Evolutionary conservation across 2,113 vertebrate species (phyloP), one percentile per base, ranked within the genome.

Genomic region (Lutjanus erythropterus): DNA sequence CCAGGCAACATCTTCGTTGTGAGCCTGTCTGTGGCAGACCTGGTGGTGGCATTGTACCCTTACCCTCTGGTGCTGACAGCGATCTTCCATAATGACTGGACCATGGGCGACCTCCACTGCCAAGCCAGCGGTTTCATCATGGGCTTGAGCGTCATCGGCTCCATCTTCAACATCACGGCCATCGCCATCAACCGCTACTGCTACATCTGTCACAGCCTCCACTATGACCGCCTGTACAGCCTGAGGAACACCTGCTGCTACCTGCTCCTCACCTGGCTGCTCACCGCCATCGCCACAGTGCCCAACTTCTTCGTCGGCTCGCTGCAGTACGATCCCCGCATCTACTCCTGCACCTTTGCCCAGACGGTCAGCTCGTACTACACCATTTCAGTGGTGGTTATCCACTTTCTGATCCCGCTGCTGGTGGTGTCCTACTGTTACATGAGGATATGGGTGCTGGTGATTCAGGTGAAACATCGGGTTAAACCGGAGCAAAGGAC

Each of bases 1-100:
- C 15, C 83, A 96, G 95, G 95, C 9, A 95, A 96, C 81, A 94
- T 94, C 79, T 95, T 96, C 49, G 94, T 95, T 80, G 94, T 96
- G 92, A 96, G 94, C 65, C 70, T 94, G 46, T 93, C 93, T 0
- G 86, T 94, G 2, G 94, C 93, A 2, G 94, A 94, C 85, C 89
- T 95, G 77, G 92, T 95, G 80, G 95, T 95, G 71, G 95, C 94
- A 0, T 67, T 94, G 59, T 96, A 95, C 83, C 95, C 95, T 0
- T 96, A 95, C 84, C 95, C 95, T 6, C 78, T 96, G 83, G 94
- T 95, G 23, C 92, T 95, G 50, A 93, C 83, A 1, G 95, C 95
- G 33, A 95, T 96, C 74, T 91, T 95, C 85, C 91, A 93, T 59
- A 84, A 94, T 21, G 93, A 93, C 76, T 96, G 95, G 95, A 93